Evolutionary conservation across 2,888 invertebrate genomes (phyloP), one percentile per base, ranked within the genome.

Genomic region (Cephus pulcher): DNA sequence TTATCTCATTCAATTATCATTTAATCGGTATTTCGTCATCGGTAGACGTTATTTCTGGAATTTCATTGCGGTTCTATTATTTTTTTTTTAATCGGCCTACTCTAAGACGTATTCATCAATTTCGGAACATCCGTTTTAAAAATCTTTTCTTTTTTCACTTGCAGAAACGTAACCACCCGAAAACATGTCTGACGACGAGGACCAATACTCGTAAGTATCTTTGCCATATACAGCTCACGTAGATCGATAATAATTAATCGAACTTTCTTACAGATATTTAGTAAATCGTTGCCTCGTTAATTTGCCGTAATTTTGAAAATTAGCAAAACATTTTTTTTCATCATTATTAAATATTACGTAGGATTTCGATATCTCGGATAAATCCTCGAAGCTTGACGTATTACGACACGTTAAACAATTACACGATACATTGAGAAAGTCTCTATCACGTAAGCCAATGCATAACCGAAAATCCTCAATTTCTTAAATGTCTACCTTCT

Each of bases 141-240:
- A 9, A 15, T 23, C 9, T 56, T 56, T 23, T 23, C 23, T 56
- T 56, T 87, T 89, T 85, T 88, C 86, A 90, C 88, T 94, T 93
- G n/a, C 92, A 94, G 94, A 93, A 92, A 92, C 91, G 93, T 94
- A 93, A 93, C 92, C 92, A 93, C 92, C 93, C 93, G 93, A 93
- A 94, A 96, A 93, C 95, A 97, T 97, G 97, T 97, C 97, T 94
- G 97, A 97, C 95, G 97, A 97, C 93, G 97, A 97, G 94, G 97
- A 97, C 94, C 94, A 94, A 91, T 97, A 97, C 95, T 97, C 97
- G 97, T 97, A 94, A 97, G 97, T 97, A 94, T 80, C 32, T 32
- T 71, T 34, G 12, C 33, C 3, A 11, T 15, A 6, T 71, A 33
- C 2, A 32, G 11, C 33, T 32, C 9, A 71, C 3, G 2, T 34